Evolutionary conservation across 2,113 vertebrate genomes (phyloP).

Genomic region (Myotis davidii): DNA sequence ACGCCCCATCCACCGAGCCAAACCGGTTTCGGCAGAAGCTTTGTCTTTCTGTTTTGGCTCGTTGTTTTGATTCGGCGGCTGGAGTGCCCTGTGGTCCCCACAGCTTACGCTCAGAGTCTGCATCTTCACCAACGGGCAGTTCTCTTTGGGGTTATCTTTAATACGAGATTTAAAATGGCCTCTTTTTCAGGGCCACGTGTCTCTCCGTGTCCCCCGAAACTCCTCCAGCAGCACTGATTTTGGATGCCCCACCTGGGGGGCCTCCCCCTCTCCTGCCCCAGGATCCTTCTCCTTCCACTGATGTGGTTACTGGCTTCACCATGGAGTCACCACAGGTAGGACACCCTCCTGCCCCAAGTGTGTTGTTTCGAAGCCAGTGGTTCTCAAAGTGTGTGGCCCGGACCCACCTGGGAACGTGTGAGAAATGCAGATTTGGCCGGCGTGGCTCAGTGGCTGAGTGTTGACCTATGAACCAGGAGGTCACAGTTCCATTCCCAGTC

Average conservation of each 20-base stretch:
- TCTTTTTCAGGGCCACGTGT: constrained; percentile 88
- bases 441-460: too few species aligned
- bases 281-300: constrained; percentile 47
- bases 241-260: constrained; percentile 84
- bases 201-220: constrained; percentile 84
- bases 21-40: too few species aligned
- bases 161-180: background rate
- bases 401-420: background rate
- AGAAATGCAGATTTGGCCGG: background rate
- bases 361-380: background rate
- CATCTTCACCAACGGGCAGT: background rate
- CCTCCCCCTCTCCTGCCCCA: constrained; percentile 58
- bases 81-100: background rate
- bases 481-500: too few species aligned
- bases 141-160: background rate
- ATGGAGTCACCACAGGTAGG: constrained; percentile 91
- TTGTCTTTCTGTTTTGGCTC: background rate
- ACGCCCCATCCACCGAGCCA: too few species aligned
- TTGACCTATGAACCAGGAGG: too few species aligned
- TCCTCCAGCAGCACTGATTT: constrained; percentile 84
- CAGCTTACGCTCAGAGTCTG: background rate
- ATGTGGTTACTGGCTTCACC: constrained; percentile 81
- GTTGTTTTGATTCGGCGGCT: background rate
- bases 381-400: background rate
- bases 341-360: background rate